Evolutionary conservation across 2,888 invertebrate species (phyloP), one percentile per base, ranked within the genome.

Genomic region (Siphonodentalium dalli): DNA sequence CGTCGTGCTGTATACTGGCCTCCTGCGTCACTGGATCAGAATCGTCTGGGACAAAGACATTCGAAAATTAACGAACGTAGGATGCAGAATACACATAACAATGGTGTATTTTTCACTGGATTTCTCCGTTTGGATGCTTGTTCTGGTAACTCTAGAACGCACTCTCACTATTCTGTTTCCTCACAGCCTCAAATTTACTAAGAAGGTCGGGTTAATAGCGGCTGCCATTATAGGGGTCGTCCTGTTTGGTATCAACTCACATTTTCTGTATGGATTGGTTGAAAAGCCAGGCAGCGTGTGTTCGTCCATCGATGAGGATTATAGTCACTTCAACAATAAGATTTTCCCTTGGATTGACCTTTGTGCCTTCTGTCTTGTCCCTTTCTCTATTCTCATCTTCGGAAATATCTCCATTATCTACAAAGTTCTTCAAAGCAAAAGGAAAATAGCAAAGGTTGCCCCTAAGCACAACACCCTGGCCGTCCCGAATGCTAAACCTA

Each of bases 321-420:
- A 70, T 47, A n/a, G 21, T 1, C 7, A 50, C 2, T 72, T 70
- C 39, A 21, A 45, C 6, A 13, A 1, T 1, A 43, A 43, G 20
- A 40, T 50, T 18, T 74, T 71, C 70, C 66, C 69, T 7, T 72
- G 69, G 68, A 61, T 75, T 15, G 75, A 75, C 56, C 58, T 71
- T 18, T 59, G 63, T 28, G 35, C 68, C 18, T 70, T 68, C 48
- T 63, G 63, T 29, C 39, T 72, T 21, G 41, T 73, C 7, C 75
- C 75, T 0, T 66, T 68, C 26, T 21, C 61, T 23, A 45, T 74
- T 29, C 54, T 75, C 23, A 35, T 68, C 23, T 29, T 62, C 13
- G 69, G 64, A 8, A 75, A 75, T 56, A 26, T 68, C 2, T 63
- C 64, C 38, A 74, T 74, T 21, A 58, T 70, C 4, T 15, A 59